A percentile compares a stretch with the other conserved stretches of the same genome.
Evolutionary conservation across 1,140 invertebrate genomes (phyloP).

Genomic region (Lethocerus indicus): DNA sequence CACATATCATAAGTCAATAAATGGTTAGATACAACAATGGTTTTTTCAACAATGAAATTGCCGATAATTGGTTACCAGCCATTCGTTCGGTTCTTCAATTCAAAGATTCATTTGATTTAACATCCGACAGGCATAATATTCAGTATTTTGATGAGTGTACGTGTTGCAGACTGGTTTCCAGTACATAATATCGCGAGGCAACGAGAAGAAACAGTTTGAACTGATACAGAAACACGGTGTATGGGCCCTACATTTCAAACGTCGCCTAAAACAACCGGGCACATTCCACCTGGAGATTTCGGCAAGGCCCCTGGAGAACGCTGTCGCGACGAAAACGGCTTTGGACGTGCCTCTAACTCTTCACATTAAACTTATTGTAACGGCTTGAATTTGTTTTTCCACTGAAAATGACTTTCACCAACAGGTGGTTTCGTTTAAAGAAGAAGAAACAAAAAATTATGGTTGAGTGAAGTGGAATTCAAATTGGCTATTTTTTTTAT

Average conservation of each 20-base stretch:
- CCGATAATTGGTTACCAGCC: background rate
- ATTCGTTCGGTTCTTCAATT: background rate
- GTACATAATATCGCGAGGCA: constrained; percentile 45
- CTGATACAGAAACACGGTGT: constrained; percentile 42
- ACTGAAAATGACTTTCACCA: too few relatives aligned
- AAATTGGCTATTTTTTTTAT: background rate
- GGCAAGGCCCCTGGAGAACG: constrained; percentile 24
- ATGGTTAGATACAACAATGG: background rate
- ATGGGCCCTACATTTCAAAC: constrained; percentile 41
- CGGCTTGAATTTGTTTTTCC: constrained; percentile 1
- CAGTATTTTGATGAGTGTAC: constrained; percentile 6
- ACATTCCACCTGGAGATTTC: constrained; percentile 38
- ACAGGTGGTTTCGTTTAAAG: background rate
- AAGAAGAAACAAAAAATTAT: background rate
- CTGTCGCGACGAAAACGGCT: background rate
- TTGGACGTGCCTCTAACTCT: background rate
- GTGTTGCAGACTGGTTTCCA: constrained; percentile 20
- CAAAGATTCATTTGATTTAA: constrained; percentile 8
- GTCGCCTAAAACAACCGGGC: constrained; percentile 32
- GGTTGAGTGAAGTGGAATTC: background rate
- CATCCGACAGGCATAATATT: background rate
- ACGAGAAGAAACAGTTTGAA: constrained; percentile 44
- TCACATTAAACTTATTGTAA: background rate
- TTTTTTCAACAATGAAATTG: background rate
- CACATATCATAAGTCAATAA: background rate